A percentile compares a stretch with the other conserved stretches of the same genome.
Evolutionary conservation across 2,888 invertebrate genomes (phyloP).

Genomic region (Cryptosula pallasiana): DNA sequence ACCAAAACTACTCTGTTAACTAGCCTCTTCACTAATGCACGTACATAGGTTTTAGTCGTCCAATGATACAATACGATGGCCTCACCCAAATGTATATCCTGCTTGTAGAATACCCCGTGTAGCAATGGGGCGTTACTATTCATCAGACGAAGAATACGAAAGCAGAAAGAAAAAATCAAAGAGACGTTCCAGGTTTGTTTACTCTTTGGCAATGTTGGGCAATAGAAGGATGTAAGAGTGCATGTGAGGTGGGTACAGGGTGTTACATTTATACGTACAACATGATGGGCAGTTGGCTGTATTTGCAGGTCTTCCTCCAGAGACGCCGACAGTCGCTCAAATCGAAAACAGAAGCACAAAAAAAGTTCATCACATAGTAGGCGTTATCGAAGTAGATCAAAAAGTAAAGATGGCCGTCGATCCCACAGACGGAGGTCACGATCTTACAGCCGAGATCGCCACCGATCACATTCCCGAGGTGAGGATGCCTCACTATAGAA

Average conservation of each 20-base stretch:
- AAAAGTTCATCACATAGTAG: background rate
- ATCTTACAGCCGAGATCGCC: background rate
- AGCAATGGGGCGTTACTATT: background rate
- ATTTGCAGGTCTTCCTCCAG: background rate
- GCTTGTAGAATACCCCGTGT: too few species aligned
- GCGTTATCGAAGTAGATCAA: conserved; percentile 4
- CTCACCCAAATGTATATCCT: too few species aligned
- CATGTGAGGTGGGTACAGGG: too few species aligned
- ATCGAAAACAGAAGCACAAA: background rate
- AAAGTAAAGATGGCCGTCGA: background rate
- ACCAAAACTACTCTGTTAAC: too few species aligned
- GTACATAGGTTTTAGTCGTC: too few species aligned
- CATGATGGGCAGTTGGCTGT: too few species aligned
- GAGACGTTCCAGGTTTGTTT: background rate
- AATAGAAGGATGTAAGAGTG: too few species aligned
- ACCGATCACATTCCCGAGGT: conserved; percentile 6
- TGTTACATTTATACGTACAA: too few species aligned
- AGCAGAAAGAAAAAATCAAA: background rate
- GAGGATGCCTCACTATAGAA: background rate
- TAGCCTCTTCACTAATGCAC: too few species aligned
- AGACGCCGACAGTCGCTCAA: background rate
- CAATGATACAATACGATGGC: too few species aligned
- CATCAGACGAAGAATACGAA: conserved; percentile 6
- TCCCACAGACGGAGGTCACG: background rate
- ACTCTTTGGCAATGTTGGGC: too few species aligned